Evolutionary conservation across 2,888 invertebrate genomes (phyloP).

Genomic region (Hypomecis atomaria): DNA sequence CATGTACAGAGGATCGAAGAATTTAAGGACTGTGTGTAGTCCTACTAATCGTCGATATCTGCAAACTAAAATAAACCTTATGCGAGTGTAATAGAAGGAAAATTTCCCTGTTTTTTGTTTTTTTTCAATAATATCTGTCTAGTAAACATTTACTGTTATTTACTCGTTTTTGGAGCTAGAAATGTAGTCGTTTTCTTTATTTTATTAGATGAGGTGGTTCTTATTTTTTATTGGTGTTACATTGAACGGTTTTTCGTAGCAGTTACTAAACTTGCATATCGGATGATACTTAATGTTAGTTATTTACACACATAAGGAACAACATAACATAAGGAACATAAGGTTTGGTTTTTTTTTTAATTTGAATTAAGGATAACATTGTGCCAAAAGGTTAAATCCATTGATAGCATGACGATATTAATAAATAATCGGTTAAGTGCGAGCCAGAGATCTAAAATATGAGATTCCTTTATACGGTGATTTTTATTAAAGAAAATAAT

Average conservation of each 20-base stretch:
- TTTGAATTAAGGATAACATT: too few species aligned
- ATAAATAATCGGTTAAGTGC: too few species aligned
- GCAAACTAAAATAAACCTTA: conserved; percentile 29
- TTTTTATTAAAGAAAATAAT: too few species aligned
- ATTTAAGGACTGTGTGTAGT: conserved; percentile 33
- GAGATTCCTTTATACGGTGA: too few species aligned
- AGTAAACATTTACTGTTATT: conserved; percentile 47
- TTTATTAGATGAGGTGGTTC: conserved; percentile 28
- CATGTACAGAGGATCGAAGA: conserved; percentile 12
- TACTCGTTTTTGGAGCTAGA: conserved; percentile 41
- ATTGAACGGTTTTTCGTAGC: conserved; percentile 7
- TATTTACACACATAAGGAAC: too few species aligned
- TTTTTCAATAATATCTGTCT: conserved; percentile 36
- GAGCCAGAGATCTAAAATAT: too few species aligned
- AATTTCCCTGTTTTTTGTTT: conserved; percentile 3
- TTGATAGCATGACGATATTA: too few species aligned
- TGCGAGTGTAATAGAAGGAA: background rate
- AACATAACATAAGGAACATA: too few species aligned
- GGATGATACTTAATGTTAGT: background rate
- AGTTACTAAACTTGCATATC: background rate
- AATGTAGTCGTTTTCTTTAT: conserved; percentile 46
- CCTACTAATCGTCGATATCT: conserved; percentile 25
- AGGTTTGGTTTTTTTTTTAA: too few species aligned
- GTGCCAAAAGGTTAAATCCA: too few species aligned
- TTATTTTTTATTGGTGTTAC: conserved; percentile 26